A percentile compares a stretch with the other conserved stretches of the same genome.
Conservation (phyloP, 2,797 vertebrate species). For the Loris lydekkerianus region DNA sequence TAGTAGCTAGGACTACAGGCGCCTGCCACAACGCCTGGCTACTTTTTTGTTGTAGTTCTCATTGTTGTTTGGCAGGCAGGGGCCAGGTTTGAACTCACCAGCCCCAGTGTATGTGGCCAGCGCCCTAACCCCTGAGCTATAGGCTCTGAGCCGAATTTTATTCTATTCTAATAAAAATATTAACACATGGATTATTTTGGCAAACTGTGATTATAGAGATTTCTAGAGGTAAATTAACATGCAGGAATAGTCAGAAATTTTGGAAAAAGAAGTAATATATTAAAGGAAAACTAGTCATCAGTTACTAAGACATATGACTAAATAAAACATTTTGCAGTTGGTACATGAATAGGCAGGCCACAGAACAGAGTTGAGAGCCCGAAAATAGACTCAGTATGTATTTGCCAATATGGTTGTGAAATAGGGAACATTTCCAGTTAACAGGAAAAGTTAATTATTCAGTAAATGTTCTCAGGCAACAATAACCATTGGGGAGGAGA, state of each 20-base stretch:
- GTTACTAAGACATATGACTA: not conserved
- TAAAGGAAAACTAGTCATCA: not conserved
- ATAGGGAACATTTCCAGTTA: not conserved
- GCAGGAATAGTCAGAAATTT: not conserved
- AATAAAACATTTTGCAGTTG: conserved; percentile 4
- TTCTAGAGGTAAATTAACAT: not conserved
- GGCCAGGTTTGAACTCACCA: no score
- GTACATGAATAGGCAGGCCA: not conserved
- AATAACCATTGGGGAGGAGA: not conserved
- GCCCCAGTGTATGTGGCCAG: no score
- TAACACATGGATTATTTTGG: conserved; percentile 34
- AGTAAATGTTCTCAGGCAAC: not conserved
- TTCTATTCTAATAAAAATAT: conserved; percentile 40
- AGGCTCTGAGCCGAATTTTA: not conserved
- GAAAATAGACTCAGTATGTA: not conserved
- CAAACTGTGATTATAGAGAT: not conserved
- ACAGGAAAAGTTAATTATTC: conserved; percentile 19
- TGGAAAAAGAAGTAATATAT: not conserved
- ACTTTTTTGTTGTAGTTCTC: no score
- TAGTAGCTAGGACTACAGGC: no score
- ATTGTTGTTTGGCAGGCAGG: no score
- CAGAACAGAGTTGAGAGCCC: not conserved
- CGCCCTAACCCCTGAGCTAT: no score
- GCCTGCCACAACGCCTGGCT: no score
- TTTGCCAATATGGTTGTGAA: not conserved